Evolutionary conservation across 1,140 invertebrate species (phyloP).

Genomic region (Aphelenchoides besseyi): DNA sequence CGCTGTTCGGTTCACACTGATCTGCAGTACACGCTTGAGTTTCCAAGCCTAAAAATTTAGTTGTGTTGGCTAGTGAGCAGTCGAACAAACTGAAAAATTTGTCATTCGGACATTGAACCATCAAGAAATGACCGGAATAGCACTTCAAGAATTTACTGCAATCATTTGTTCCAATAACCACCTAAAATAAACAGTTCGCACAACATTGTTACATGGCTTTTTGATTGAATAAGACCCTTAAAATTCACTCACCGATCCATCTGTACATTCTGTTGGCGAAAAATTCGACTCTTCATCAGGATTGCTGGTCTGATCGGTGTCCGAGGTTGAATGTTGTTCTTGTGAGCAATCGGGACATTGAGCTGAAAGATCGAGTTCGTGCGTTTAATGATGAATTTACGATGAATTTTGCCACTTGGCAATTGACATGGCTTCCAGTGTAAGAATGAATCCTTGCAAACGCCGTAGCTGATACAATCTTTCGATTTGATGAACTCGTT

Average conservation of each 20-base stretch:
- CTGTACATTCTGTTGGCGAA: conserved; percentile 8
- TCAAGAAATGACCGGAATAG: not conserved
- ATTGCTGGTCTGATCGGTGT: not conserved
- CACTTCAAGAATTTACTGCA: conserved; percentile 6
- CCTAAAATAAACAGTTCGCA: no score
- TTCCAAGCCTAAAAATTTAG: not conserved
- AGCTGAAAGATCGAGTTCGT: not conserved
- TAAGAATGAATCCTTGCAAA: not conserved
- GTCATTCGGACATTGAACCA: conserved; percentile 10
- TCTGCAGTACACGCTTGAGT: conserved; percentile 13
- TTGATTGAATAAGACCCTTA: no score
- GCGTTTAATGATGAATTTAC: not conserved
- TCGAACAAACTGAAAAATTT: conserved; percentile 4
- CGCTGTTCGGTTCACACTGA: not conserved
- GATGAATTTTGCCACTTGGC: not conserved
- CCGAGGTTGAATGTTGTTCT: not conserved
- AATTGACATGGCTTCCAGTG: conserved; percentile 10
- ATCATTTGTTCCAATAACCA: not conserved
- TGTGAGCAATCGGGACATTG: conserved; percentile 2
- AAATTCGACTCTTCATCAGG: not conserved
- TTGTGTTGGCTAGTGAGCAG: not conserved
- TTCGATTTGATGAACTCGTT: not conserved
- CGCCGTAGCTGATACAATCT: conserved; percentile 13
- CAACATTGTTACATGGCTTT: no score
- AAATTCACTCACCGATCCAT: no score